Evolutionary conservation across 2,113 vertebrate genomes (phyloP), one percentile per base, ranked within the genome.

Genomic region (Seriola aureovittata): DNA sequence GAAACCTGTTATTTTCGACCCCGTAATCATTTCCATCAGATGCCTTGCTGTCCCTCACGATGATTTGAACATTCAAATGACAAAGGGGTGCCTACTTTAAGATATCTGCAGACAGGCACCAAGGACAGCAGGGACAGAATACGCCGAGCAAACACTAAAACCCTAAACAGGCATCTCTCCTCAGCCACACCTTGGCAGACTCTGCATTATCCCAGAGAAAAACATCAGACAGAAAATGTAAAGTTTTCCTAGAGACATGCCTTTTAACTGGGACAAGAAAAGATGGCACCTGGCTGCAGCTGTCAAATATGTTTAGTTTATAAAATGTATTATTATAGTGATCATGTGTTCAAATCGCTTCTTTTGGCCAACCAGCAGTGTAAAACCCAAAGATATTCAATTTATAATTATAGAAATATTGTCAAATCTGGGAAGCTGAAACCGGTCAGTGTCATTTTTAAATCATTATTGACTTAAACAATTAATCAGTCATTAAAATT

Each of bases 1-100:
- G 85, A 93, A 94, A 93, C 93, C 91, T 95, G 94, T 95, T 93
- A 96, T 96, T 96, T 95, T 82, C 70, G 58, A 94, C 91, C 94
- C 93, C 71, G 46, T 93, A 96, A 95, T 96, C 94, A 95, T 94
- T 94, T 93, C 92, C 85, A 94, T 95, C 91, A 92, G 91, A 93
- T 83, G 87, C 84, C 78, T 86, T 90, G 76, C 87, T 92, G 93
- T 95, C 89, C 74, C 85, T 88, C 78, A 90, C 83, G 82, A 87
- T 77, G 87, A 89, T 83, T 85, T 83, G 62, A 92, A 88, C 88
- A 90, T 93, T 91, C 84, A 93, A 92, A 94, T 91, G 90, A 85
- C 88, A 91, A 75, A 76, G 65, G 81, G 79, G 79, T 73, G 70
- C 59, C 78, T 79, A 74, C 68, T 74, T 89, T 85, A 84, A 85